Conservation (phyloP, 1,140 invertebrate species). For the Geopemphigus sp. region DNA sequence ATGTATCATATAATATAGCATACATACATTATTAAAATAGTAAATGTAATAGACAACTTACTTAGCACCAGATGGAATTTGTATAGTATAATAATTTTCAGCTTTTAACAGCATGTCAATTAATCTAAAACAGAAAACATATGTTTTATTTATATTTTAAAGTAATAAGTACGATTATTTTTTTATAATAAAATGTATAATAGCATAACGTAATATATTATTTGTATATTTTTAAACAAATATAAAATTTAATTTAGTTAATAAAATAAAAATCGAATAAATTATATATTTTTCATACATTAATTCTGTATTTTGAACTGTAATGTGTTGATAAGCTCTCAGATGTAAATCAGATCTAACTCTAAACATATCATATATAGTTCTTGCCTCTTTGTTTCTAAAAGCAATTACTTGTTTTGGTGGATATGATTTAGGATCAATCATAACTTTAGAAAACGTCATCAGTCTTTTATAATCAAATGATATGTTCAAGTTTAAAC, state of each 20-base stretch:
- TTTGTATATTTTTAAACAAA: too few species aligned
- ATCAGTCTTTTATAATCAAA: slow-evolving; percentile 53
- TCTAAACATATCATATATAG: slow-evolving; percentile 53
- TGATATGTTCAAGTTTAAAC: slow-evolving; percentile 52
- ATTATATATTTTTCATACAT: slow-evolving; percentile 51
- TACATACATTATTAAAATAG: not conserved
- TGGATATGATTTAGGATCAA: slow-evolving; percentile 19
- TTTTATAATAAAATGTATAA: too few species aligned
- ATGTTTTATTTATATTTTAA: not conserved
- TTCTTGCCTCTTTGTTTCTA: slow-evolving; percentile 52
- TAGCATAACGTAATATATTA: too few species aligned
- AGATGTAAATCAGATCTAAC: slow-evolving; percentile 52
- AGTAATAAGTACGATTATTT: not conserved
- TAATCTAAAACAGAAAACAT: slow-evolving; percentile 34
- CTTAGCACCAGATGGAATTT: slow-evolving; percentile 40
- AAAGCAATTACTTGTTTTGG: slow-evolving; percentile 51
- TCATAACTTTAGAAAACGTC: slow-evolving; percentile 50
- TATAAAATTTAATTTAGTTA: too few species aligned
- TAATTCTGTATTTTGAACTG: slow-evolving; percentile 52
- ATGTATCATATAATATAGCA: too few species aligned
- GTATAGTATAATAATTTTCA: slow-evolving; percentile 48
- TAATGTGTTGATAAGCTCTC: slow-evolving; percentile 52
- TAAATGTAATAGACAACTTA: slow-evolving; percentile 39
- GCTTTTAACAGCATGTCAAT: slow-evolving; percentile 50
- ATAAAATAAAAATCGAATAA: not conserved